Base-by-base conservation (phyloP, 2,797 vertebrate genomes). In the Nyctibius grandis region DNA sequence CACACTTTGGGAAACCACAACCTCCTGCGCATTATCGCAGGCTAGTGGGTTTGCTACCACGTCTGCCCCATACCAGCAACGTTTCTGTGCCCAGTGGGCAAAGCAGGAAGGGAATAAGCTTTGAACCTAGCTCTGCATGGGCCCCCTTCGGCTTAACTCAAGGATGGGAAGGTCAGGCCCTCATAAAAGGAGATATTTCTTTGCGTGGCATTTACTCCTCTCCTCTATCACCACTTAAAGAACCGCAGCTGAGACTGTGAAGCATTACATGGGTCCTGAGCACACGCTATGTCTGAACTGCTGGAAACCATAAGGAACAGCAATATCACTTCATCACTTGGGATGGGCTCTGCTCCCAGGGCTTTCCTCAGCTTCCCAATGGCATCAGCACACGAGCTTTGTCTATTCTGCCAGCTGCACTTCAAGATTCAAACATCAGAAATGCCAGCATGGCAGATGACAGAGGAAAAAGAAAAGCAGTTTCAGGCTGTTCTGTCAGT, bases 11-110 rank as follows among this genome's bases (percentile, higher is more conserved):
- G 34, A 81, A 72, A 40, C 0, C 0, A 1, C 12, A n/a, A 79
- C 38, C 5, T 50, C 29, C 12, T 48, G 42, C 2, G 5, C 72
- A 38, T 51, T 17, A 59, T 0, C 5, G 6, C 4, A 7, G 25
- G 29, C 10, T 44, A 21, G 14, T 1, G 18, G 22, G 18, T 38
- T 54, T 79, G n/a, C 44, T 57, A 47, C 34, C 25, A 14, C 0
- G 0, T 29, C 69, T 59, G 33, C 23, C 38, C 26, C 1, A 0
- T 5, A 29, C 29, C 12, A 1, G 45, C 50, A 69, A 16, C 4
- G 14, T 14, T 69, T 31, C 72, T 3, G 4, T 12, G 34, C 15
- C 22, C 86, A 47, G 8, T 11, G 36, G 47, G 29, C 21, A 81
- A 69, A 20, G 7, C 38, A 48, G 11, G 11, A 88, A 86, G 28